Base-by-base conservation (phyloP, 2,113 vertebrate genomes). In the Peromyscus leucopus region DNA sequence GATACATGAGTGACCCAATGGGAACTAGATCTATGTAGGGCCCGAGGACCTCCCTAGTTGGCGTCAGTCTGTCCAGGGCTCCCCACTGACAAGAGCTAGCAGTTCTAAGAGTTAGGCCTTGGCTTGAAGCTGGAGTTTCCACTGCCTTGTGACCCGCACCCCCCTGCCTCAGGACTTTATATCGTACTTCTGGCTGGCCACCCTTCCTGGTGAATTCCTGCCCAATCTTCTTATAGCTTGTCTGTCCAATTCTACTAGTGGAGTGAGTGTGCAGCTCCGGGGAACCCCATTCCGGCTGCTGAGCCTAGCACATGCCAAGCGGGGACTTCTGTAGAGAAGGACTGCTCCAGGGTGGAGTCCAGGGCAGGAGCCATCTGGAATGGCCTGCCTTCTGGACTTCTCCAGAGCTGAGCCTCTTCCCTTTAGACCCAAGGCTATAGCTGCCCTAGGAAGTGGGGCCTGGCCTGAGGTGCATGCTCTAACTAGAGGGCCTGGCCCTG, bases 191-290 rank as follows among this genome's bases (percentile, higher is more conserved):
- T 3, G 1, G 10, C 57, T 4, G 33, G 59, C 67, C 42, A 9
- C 13, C 65, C 21, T 19, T 72, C 22, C 55, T 39, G 42, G 51
- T 17, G 1, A 2, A 16, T 57, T 7, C 61, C 26, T 24, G 63
- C 42, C 15, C 36, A 12, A 5, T 9, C 21, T 39, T 79, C 21
- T 39, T 74, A 5, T 16, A 76, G 46, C 59, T 16, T 39, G 36
- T n/a, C 79, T 55, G 39, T 85, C 26, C 42, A 19, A 0, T 80
- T 89, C 33, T 33, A 22, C 63, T 22, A 17, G 22, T 0, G 31
- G 48, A 33, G 17, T 65, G 39, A n/a, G 19, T 1, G 1, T 0
- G 0, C 19, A 3, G 19, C 75, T 65, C 42, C 7, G 1, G 22
- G 59, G 39, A 31, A 3, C 79, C n/a, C 46, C 36, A 21, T 59